These are phyloP conservation scores for Creontiades dilutus DNA, from an alignment of 2,888 invertebrate genomes.

Conservation along the genomic window DNA sequence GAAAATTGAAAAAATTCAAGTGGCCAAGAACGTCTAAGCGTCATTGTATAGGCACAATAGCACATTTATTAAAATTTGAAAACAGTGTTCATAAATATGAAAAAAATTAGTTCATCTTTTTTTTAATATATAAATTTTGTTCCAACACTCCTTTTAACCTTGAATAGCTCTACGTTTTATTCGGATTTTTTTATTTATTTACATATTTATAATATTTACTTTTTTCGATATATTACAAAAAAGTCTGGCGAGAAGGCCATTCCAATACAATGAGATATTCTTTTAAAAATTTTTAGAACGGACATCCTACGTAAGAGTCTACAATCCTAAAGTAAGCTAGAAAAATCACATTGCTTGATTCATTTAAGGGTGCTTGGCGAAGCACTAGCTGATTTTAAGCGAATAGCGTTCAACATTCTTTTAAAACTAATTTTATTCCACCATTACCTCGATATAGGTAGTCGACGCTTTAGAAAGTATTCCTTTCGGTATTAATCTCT, in stretches of 20 bases:
- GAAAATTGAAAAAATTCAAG: conserved; percentile 32
- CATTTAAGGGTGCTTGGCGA: conserved; percentile 45
- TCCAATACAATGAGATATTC: conserved; percentile 26
- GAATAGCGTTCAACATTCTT: conserved; percentile 42
- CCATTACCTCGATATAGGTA: background rate
- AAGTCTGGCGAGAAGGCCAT: conserved; percentile 48
- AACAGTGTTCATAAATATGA: conserved; percentile 58
- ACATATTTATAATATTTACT: conserved; percentile 59
- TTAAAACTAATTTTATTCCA: conserved; percentile 41
- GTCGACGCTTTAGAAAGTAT: background rate
- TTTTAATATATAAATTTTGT: conserved; percentile 41
- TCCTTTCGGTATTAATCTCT: background rate
- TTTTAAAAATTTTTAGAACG: conserved; percentile 50
- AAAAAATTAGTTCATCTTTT: conserved; percentile 49
- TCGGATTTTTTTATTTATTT: conserved; percentile 39
- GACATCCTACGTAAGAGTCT: conserved; percentile 64
- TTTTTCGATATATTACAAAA: conserved; percentile 42
- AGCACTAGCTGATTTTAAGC: conserved; percentile 64
- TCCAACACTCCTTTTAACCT: conserved; percentile 19
- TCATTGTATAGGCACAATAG: conserved; percentile 69
- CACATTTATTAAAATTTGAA: conserved; percentile 63
- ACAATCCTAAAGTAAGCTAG: conserved; percentile 54
- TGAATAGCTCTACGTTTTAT: conserved; percentile 26
- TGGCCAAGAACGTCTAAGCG: conserved; percentile 64
- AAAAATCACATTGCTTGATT: conserved; percentile 70